Conservation (phyloP, 2,113 vertebrate genomes). For the Zosterops hypoxanthus region DNA sequence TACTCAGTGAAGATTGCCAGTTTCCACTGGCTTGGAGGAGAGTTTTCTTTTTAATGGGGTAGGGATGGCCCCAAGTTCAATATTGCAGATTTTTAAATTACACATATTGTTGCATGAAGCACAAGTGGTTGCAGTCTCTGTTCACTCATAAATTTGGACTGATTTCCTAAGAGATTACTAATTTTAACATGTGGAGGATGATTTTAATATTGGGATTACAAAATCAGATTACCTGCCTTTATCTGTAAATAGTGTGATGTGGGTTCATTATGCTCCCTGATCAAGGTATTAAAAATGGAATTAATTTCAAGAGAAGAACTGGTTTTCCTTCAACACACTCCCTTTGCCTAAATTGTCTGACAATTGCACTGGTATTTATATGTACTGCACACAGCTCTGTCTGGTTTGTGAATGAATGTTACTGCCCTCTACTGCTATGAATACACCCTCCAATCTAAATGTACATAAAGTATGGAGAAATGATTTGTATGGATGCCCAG, state of each 20-base stretch:
- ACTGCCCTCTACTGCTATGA: constrained; percentile 7
- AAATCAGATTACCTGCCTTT: constrained; percentile 8
- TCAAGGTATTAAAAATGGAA: neutral
- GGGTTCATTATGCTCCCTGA: neutral
- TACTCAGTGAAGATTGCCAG: constrained; percentile 46
- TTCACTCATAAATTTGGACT: neutral
- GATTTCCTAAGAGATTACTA: constrained; percentile 21
- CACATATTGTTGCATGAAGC: neutral
- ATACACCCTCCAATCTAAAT: neutral
- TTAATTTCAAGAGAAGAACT: neutral
- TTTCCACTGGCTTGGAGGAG: constrained; percentile 61
- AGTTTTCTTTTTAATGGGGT: constrained; percentile 47
- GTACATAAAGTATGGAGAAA: neutral
- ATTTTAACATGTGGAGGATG: neutral
- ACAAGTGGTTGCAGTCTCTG: neutral
- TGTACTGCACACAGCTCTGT: neutral
- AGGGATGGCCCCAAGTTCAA: constrained; percentile 45
- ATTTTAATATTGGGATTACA: constrained; percentile 13
- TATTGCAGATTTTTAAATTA: constrained; percentile 41
- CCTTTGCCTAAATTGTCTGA: neutral
- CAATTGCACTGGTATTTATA: neutral
- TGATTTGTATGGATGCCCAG: neutral
- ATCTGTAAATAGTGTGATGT: neutral
- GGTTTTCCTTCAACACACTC: neutral
- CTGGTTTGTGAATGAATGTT: neutral